A percentile compares a stretch with the other conserved stretches of the same genome.
Conservation (phyloP, 2,113 vertebrate species). For the Daubentonia madagascariensis region DNA sequence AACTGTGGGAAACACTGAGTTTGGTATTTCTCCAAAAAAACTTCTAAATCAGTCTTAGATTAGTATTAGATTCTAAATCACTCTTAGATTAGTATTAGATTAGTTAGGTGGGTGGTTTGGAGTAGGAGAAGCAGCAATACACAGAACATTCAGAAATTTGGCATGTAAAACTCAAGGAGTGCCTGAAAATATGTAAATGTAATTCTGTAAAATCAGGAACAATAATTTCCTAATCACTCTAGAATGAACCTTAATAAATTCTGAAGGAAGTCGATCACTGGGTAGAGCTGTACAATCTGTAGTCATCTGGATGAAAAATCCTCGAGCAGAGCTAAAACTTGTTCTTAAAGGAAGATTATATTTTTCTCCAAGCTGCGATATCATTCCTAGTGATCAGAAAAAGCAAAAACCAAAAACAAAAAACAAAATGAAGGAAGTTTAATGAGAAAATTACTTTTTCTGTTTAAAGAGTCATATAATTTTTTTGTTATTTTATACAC, state of each 20-base stretch:
- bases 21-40: not conserved
- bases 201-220: constrained; percentile 23
- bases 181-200: not conserved
- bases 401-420: constrained; percentile 6
- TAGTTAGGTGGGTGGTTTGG: not conserved
- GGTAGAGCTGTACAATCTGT: constrained; percentile 85
- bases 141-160: not conserved
- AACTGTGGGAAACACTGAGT: not conserved
- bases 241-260: constrained; percentile 95
- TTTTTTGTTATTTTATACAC: constrained; percentile 39
- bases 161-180: not conserved
- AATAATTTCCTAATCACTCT: not conserved
- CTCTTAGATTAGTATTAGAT: not conserved
- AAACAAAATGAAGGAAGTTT: not conserved
- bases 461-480: not conserved
- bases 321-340: constrained; percentile 93
- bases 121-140: not conserved
- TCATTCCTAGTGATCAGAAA: constrained; percentile 86
- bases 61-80: not conserved
- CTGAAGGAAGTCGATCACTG: constrained; percentile 88
- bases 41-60: not conserved
- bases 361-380: constrained; percentile 91
- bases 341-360: constrained; percentile 92
- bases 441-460: not conserved
- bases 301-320: constrained; percentile 97